phyloP scores from a whole-genome alignment of 1,140 invertebrate species.

The Hyles euphorbiae region DNA sequence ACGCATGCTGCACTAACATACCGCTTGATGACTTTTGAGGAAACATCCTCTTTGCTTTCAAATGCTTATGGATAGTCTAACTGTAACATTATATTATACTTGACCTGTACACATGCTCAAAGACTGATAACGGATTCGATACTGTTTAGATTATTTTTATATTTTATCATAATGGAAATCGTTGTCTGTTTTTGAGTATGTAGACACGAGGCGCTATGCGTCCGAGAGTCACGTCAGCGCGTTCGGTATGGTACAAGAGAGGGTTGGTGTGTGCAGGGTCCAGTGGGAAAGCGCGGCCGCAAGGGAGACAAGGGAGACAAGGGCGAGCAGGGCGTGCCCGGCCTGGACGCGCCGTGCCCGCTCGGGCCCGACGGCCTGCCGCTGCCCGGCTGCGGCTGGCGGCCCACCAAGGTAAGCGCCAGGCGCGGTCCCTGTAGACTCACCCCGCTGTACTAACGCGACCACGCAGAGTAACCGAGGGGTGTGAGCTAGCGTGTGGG shows the following conservation, averaged over 20 bases:
- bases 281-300: constrained; percentile 90
- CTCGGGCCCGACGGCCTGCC: constrained; percentile 95
- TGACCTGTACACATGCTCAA: too few relatives aligned
- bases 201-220: neutral
- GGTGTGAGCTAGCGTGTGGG: neutral
- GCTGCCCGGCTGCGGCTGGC: constrained; percentile 95
- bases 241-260: neutral
- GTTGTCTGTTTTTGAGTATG: too few relatives aligned
- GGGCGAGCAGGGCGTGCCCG: constrained; percentile 96
- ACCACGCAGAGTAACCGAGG: too few relatives aligned
- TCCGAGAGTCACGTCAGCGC: neutral
- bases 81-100: too few relatives aligned
- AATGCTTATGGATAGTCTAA: too few relatives aligned
- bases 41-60: too few relatives aligned
- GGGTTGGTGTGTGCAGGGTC: constrained; percentile 78
- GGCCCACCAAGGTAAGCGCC: constrained; percentile 85
- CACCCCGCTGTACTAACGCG: too few relatives aligned
- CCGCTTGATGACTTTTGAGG: neutral
- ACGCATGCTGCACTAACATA: neutral
- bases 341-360: constrained; percentile 97
- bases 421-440: neutral
- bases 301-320: constrained; percentile 94
- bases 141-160: too few relatives aligned
- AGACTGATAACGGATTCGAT: too few relatives aligned
- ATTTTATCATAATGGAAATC: too few relatives aligned